Evolutionary conservation across 2,797 vertebrate species (phyloP).

Genomic region (Danio jaintianensis): DNA sequence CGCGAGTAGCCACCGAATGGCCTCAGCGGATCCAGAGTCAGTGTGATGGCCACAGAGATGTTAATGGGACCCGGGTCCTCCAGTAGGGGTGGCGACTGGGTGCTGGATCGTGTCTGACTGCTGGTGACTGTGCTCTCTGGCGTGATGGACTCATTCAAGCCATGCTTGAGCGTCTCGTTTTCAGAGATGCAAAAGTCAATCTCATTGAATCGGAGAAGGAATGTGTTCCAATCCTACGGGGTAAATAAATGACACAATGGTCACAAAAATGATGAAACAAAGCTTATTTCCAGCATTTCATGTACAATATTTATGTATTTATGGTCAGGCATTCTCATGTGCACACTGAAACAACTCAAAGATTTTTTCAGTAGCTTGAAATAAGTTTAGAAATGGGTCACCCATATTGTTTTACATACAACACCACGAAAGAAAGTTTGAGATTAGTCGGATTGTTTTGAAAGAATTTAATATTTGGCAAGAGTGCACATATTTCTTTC

Average conservation of each 20-base stretch:
- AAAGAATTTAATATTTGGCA: no score
- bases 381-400: no score
- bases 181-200: constrained; percentile 98
- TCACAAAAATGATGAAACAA: neutral
- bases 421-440: no score
- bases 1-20: constrained; percentile 96
- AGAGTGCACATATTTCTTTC: no score
- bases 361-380: no score
- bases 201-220: constrained; percentile 94
- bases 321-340: no score
- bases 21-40: constrained; percentile 92
- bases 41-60: constrained; percentile 93
- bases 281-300: neutral
- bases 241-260: neutral
- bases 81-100: constrained; percentile 86
- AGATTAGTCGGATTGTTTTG: no score
- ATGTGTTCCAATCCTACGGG: constrained; percentile 96
- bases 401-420: no score
- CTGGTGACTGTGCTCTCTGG: constrained; percentile 90
- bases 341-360: no score
- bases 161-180: constrained; percentile 96
- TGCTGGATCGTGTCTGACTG: constrained; percentile 87
- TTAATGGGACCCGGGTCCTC: constrained; percentile 94
- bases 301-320: neutral
- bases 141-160: constrained; percentile 90